phyloP scores from a whole-genome alignment of 2,888 invertebrate species.

The Acronicta leporina region DNA sequence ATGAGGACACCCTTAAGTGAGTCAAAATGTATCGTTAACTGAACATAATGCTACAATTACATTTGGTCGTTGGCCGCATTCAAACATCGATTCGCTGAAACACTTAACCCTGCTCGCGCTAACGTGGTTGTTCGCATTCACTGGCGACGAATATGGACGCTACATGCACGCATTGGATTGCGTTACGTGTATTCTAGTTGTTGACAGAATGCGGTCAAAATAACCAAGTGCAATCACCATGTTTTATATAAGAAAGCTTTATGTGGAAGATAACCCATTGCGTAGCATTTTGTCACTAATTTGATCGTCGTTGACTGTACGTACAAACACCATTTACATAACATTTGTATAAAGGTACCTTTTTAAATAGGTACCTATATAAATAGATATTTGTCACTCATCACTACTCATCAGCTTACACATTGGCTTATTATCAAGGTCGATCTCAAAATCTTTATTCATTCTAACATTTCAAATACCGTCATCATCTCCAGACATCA shows the following conservation, averaged over 20 bases:
- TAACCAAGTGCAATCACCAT: slow-evolving; percentile 44
- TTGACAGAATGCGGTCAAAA: slow-evolving; percentile 51
- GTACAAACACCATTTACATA: slow-evolving; percentile 28
- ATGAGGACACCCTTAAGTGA: slow-evolving; percentile 93
- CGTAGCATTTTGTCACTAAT: slow-evolving; percentile 53
- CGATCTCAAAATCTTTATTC: slow-evolving; percentile 26
- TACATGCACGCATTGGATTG: slow-evolving; percentile 14
- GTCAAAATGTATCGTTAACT: slow-evolving; percentile 60
- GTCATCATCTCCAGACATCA: slow-evolving; percentile 17
- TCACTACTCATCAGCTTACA: slow-evolving; percentile 42
- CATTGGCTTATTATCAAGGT: slow-evolving; percentile 44
- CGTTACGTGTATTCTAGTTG: slow-evolving; percentile 20
- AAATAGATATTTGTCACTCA: slow-evolving; percentile 40
- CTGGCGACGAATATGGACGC: slow-evolving; percentile 31
- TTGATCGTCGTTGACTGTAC: slow-evolving; percentile 26
- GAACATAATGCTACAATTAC: slow-evolving; percentile 54
- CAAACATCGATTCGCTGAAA: slow-evolving; percentile 52
- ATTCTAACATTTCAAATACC: slow-evolving; percentile 20
- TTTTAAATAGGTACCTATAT: slow-evolving; percentile 21
- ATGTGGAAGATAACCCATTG: slow-evolving; percentile 48
- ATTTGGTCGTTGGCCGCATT: slow-evolving; percentile 58
- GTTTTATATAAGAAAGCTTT: slow-evolving; percentile 42
- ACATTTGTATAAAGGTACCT: slow-evolving; percentile 34
- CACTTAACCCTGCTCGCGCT: slow-evolving; percentile 50
- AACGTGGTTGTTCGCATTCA: slow-evolving; percentile 30